Conservation (phyloP, 2,888 invertebrate species). For the Hemaris fuciformis region DNA sequence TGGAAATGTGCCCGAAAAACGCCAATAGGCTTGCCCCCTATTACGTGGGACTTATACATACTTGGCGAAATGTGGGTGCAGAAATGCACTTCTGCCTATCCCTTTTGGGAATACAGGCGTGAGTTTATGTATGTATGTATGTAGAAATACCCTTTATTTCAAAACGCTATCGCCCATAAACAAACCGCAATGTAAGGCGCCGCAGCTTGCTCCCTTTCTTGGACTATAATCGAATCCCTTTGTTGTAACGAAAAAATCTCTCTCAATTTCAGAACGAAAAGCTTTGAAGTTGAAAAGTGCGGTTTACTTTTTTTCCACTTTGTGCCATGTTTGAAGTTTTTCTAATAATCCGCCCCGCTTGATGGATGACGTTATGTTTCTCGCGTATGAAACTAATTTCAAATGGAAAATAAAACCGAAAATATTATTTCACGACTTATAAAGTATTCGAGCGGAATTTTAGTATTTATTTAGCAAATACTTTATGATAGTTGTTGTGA, state of each 20-base stretch:
- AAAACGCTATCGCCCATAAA: constrained; percentile 18
- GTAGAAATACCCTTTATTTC: no score
- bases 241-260: constrained; percentile 43
- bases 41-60: no score
- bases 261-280: constrained; percentile 40
- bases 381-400: not conserved
- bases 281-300: constrained; percentile 46
- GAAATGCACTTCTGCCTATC: no score
- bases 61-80: no score
- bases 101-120: no score
- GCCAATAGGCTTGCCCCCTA: no score
- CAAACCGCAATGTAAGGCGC: constrained; percentile 22
- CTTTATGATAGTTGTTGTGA: no score
- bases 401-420: not conserved
- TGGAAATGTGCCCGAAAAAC: no score
- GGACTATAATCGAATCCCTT: constrained; percentile 50
- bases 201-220: constrained; percentile 33
- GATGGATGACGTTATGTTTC: constrained; percentile 3
- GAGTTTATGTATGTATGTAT: no score
- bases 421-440: not conserved
- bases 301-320: constrained; percentile 31
- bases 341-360: constrained; percentile 9
- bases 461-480: no score
- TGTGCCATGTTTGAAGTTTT: constrained; percentile 12
- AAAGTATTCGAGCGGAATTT: not conserved